phyloP scores from a whole-genome alignment of 2,888 invertebrate species.

The Parochlus steinenii region DNA sequence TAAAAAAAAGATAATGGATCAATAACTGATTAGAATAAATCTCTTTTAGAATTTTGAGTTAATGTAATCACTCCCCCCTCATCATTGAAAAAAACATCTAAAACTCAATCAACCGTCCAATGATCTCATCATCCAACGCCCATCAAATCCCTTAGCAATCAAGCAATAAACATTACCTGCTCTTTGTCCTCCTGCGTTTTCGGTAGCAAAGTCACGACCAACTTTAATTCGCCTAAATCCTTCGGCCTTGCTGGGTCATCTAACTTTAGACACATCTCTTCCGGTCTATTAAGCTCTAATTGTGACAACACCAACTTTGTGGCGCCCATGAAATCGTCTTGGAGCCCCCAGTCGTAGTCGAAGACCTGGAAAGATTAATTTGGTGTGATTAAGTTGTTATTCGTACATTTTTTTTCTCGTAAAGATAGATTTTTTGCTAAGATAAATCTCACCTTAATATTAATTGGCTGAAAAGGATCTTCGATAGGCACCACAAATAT shows the following conservation, averaged over 20 bases:
- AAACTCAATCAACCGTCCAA: too few species aligned
- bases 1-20: too few species aligned
- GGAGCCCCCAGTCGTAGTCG: conserved; percentile 93
- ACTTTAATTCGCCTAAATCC: conserved; percentile 68
- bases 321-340: conserved; percentile 96
- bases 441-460: conserved; percentile 52
- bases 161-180: conserved; percentile 66
- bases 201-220: conserved; percentile 77
- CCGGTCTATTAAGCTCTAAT: conserved; percentile 57
- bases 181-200: conserved; percentile 89
- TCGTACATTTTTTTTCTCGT: conserved; percentile 2
- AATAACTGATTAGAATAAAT: too few species aligned
- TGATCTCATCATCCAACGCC: too few species aligned
- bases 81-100: too few species aligned
- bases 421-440: background rate
- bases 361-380: conserved; percentile 46
- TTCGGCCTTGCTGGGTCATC: conserved; percentile 55
- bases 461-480: conserved; percentile 72
- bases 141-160: too few species aligned
- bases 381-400: background rate
- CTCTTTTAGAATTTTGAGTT: too few species aligned
- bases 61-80: too few species aligned
- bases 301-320: conserved; percentile 69
- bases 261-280: conserved; percentile 64
- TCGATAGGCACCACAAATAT: conserved; percentile 82